These are phyloP conservation scores for Chionomys nivalis DNA, from an alignment of 2,113 vertebrate species.

Conservation along the genomic window DNA sequence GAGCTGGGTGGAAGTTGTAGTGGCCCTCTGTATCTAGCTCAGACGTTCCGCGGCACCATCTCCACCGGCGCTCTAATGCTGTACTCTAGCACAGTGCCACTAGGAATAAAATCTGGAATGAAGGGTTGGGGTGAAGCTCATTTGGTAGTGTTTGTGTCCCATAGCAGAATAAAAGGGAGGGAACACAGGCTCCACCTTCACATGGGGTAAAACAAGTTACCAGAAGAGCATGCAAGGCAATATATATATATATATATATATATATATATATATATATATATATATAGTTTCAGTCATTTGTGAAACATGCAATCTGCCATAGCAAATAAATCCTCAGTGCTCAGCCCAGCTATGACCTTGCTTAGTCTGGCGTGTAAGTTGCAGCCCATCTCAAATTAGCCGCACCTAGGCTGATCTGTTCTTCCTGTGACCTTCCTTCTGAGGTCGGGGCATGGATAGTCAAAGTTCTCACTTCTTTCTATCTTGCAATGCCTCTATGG, in stretches of 20 bases:
- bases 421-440: slow-evolving; percentile 75
- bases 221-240: background rate
- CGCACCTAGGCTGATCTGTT: slow-evolving; percentile 72
- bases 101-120: background rate
- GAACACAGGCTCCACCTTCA: background rate
- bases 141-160: background rate
- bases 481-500: slow-evolving; percentile 14
- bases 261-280: too few relatives aligned
- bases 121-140: background rate
- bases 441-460: slow-evolving; percentile 32
- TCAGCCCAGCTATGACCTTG: slow-evolving; percentile 71
- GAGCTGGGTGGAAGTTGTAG: background rate
- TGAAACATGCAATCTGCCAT: slow-evolving; percentile 64
- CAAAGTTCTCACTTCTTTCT: slow-evolving; percentile 10
- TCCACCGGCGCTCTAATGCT: background rate
- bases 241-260: too few relatives aligned
- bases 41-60: background rate
- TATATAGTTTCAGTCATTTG: slow-evolving; percentile 72
- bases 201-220: background rate
- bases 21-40: background rate
- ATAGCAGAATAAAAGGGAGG: background rate
- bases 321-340: slow-evolving; percentile 74
- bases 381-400: slow-evolving; percentile 71
- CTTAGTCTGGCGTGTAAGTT: slow-evolving; percentile 67
- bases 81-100: background rate